Conservation (phyloP, 2,797 vertebrate genomes). For the Lutra lutra region DNA sequence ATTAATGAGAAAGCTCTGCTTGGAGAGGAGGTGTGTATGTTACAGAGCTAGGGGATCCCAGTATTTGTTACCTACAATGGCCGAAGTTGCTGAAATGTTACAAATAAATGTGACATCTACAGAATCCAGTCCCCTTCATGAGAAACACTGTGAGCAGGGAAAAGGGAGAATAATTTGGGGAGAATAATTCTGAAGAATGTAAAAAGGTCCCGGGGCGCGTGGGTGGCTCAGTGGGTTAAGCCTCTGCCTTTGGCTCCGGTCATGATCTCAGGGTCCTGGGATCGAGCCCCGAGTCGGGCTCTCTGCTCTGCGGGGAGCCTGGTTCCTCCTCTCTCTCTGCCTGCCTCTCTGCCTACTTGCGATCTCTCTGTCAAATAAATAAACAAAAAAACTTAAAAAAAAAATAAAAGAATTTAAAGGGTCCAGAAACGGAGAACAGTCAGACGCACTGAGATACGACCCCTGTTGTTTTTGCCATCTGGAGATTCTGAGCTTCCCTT, state of each 20-base stretch:
- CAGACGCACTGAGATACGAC: rapidly evolving
- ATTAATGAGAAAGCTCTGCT: not conserved
- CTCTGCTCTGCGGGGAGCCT: too few relatives aligned
- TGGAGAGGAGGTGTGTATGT: not conserved
- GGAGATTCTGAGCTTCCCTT: not conserved
- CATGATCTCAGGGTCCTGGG: too few relatives aligned
- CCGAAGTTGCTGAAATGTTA: not conserved
- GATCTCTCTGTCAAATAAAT: too few relatives aligned
- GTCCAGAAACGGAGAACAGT: not conserved
- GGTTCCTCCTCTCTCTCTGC: too few relatives aligned
- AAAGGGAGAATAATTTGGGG: not conserved
- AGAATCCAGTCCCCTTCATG: not conserved
- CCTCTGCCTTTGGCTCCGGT: too few relatives aligned
- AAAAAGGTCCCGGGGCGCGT: too few relatives aligned
- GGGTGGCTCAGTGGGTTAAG: too few relatives aligned
- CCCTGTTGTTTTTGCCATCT: not conserved
- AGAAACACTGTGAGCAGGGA: not conserved
- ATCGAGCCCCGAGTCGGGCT: too few relatives aligned
- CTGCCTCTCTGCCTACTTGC: too few relatives aligned
- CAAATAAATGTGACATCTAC: rapidly evolving
- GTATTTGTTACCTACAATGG: not conserved
- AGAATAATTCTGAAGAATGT: not conserved
- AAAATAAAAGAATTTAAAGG: not conserved
- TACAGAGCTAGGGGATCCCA: not conserved
- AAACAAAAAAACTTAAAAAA: too few relatives aligned